Conservation (phyloP, 2,797 vertebrate genomes). For the Chanos chanos region DNA sequence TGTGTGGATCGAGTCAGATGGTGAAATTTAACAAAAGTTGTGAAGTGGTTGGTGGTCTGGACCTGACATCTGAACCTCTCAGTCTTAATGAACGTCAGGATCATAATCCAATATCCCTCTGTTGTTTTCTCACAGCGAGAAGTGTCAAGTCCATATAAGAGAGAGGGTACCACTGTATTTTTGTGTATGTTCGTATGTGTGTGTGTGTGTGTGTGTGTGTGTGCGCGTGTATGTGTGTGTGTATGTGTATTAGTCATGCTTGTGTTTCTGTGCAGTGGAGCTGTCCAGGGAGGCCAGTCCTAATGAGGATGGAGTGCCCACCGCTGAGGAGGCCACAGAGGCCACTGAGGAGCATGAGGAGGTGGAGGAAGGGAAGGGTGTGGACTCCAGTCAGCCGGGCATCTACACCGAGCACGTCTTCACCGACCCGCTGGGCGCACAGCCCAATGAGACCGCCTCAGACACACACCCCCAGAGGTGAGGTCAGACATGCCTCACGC, state of each 20-base stretch:
- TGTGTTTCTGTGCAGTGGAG: conserved; percentile 50
- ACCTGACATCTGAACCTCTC: too few relatives aligned
- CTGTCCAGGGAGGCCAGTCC: conserved; percentile 74
- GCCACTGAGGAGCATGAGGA: conserved; percentile 85
- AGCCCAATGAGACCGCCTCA: conserved; percentile 73
- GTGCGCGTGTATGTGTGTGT: neutral
- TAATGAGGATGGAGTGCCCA: conserved; percentile 60
- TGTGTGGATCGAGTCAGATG: too few relatives aligned
- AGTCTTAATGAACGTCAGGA: too few relatives aligned
- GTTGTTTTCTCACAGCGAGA: too few relatives aligned
- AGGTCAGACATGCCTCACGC: too few relatives aligned
- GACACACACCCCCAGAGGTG: conserved; percentile 63
- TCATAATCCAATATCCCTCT: too few relatives aligned
- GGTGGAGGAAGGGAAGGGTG: conserved; percentile 71
- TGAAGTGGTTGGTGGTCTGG: too few relatives aligned
- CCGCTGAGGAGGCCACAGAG: conserved; percentile 86
- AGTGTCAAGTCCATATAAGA: too few relatives aligned
- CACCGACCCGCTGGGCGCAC: conserved; percentile 91
- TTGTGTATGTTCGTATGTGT: too few relatives aligned
- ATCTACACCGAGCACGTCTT: conserved; percentile 98
- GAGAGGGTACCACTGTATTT: too few relatives aligned
- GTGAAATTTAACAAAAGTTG: too few relatives aligned
- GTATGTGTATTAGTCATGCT: conserved; percentile 10
- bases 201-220: too few relatives aligned
- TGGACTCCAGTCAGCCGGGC: conserved; percentile 80